Base-by-base conservation (phyloP, 2,888 invertebrate species). In the Melanostoma scalare region DNA sequence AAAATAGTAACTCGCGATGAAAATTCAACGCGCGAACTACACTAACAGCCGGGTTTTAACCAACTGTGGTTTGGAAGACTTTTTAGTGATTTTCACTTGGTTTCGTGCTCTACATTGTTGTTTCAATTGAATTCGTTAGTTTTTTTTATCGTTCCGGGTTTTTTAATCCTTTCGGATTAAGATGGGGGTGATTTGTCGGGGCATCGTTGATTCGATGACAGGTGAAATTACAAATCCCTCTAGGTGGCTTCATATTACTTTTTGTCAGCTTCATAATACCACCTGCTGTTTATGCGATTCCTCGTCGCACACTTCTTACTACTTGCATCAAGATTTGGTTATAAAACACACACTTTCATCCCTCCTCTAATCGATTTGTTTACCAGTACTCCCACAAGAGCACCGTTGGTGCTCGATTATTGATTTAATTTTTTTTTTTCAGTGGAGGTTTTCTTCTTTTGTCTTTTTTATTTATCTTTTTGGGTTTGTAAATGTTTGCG, bases 31-130 rank as follows among this genome's bases (percentile, higher is more conserved):
- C 82, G n/a, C 77, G 73, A 79, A 79, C 79, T 84, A 71, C 48
- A 67, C 84, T 79, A 75, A 61, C 36, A 79, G 84, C 56, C 67
- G 71, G 71, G 74, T 84, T 53, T 50, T 31, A 50, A 67, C 84
- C 71, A 84, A 84, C 84, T 84, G 71, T 71, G 71, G 71, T 86
- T 86, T 92, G 92, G 92, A 92, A 93, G 92, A 92, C 92, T 90
- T 92, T 90, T 88, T 86, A 89, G 90, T 90, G 92, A 92, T 92
- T 92, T 92, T 87, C 89, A 89, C 86, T 87, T 88, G 85, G 6
- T 46, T 69, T 77, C 36, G 6, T 72, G 75, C 69, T 75, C 75
- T 85, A 80, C 80, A 85, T 85, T 36, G 79, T 76, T 76, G 72
- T 71, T 36, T 68, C 73, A 73, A 78, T 82, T 82, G 35, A 82